Percentiles rank a stretch among this genome's conserved stretches.
Evolutionary conservation across 2,888 invertebrate species (phyloP).

Genomic region (Hypolimnas misippus): DNA sequence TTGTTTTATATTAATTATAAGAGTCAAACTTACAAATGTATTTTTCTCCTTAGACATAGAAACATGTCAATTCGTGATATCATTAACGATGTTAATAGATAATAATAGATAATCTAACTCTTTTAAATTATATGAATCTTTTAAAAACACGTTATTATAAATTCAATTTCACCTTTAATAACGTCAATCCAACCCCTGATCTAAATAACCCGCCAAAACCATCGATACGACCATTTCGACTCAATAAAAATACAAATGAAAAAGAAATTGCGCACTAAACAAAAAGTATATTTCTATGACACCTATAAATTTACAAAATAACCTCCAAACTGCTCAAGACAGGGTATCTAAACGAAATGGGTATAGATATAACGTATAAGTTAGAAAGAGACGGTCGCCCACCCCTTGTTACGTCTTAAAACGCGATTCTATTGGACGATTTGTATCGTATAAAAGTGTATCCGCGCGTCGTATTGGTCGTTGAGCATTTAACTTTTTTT

Average conservation of each 20-base stretch:
- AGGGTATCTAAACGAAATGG: constrained; percentile 45
- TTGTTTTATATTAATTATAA: no score
- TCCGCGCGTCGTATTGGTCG: constrained; percentile 53
- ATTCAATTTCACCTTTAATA: constrained; percentile 8
- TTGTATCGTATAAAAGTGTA: constrained; percentile 64
- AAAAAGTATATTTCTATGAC: constrained; percentile 49
- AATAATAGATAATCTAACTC: no score
- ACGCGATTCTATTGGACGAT: constrained; percentile 61
- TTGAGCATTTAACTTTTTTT: constrained; percentile 49
- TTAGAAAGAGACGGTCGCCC: constrained; percentile 60
- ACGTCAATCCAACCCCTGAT: constrained; percentile 19
- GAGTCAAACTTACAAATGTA: no score
- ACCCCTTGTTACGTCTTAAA: constrained; percentile 59
- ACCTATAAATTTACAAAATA: constrained; percentile 48
- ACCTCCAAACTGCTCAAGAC: constrained; percentile 47
- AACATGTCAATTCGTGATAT: no score
- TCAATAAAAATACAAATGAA: constrained; percentile 48
- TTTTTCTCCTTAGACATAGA: no score
- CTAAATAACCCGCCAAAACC: constrained; percentile 37
- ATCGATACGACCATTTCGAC: constrained; percentile 44
- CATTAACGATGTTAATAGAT: no score
- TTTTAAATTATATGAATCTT: no score
- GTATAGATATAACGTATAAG: constrained; percentile 43
- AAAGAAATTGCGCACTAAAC: constrained; percentile 53
- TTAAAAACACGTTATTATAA: neutral